Conservation (phyloP, 2,888 invertebrate species). For the Lasioglossum malachurum region DNA sequence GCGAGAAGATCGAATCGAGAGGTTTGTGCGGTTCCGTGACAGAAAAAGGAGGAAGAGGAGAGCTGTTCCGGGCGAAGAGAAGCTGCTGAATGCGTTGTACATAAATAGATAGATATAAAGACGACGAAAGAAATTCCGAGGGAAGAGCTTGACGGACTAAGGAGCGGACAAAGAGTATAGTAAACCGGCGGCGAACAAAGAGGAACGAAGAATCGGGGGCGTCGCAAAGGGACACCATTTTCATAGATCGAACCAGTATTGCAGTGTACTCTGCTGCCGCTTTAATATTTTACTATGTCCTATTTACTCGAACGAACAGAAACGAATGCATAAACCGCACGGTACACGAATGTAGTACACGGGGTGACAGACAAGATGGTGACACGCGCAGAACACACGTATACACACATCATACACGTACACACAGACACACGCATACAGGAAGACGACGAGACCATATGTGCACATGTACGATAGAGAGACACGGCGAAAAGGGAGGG, state of each 20-base stretch:
- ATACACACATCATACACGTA: too few species aligned
- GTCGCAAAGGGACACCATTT: conserved; percentile 66
- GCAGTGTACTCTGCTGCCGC: conserved; percentile 71
- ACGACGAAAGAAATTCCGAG: conserved; percentile 4
- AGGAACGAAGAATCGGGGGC: conserved; percentile 16
- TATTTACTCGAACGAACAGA: conserved; percentile 57
- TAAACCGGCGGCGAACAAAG: conserved; percentile 9
- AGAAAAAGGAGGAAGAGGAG: not conserved
- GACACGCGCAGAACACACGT: not conserved
- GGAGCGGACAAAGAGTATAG: not conserved
- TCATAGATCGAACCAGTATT: conserved; percentile 72
- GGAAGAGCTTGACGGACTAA: not conserved
- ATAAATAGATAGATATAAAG: conserved; percentile 68
- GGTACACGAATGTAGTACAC: not conserved
- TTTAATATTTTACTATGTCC: conserved; percentile 74
- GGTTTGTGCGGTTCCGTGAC: conserved; percentile 8
- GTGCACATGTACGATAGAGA: conserved; percentile 48
- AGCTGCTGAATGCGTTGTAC: conserved; percentile 76
- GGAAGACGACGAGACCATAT: conserved; percentile 73
- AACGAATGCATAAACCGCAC: not conserved
- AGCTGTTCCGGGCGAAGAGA: conserved; percentile 70
- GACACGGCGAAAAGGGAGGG: not conserved
- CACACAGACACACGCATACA: not conserved
- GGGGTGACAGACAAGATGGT: not conserved
- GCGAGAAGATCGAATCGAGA: not conserved